These are phyloP conservation scores for Drosophila subsilvestris DNA, from an alignment of 2,888 invertebrate genomes.

Conservation along the genomic window DNA sequence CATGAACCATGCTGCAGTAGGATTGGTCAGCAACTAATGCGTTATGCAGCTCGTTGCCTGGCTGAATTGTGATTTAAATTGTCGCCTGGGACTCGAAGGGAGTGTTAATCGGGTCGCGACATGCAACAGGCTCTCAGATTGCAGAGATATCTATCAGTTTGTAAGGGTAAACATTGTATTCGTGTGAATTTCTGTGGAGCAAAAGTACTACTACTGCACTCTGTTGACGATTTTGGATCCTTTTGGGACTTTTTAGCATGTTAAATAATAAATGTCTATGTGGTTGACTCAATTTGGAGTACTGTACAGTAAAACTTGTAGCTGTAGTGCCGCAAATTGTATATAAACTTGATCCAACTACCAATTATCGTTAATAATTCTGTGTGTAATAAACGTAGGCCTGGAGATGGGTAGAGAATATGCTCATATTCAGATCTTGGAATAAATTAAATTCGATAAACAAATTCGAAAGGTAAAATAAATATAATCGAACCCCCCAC, in stretches of 20 bases:
- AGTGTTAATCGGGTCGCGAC: not conserved
- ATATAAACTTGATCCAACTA: too few species aligned
- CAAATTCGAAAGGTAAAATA: not conserved
- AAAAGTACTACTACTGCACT: not conserved
- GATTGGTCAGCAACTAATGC: conserved; percentile 4
- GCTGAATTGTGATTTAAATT: not conserved
- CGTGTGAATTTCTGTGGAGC: not conserved
- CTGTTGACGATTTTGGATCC: not conserved
- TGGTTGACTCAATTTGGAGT: too few species aligned
- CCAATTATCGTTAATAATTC: too few species aligned
- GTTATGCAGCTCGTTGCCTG: not conserved
- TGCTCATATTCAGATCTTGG: too few species aligned
- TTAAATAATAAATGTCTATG: too few species aligned
- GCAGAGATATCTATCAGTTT: not conserved
- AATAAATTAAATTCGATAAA: not conserved
- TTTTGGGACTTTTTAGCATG: too few species aligned
- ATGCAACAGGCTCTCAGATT: conserved; percentile 16
- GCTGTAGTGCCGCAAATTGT: too few species aligned
- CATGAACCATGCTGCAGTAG: conserved; percentile 12
- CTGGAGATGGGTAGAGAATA: too few species aligned
- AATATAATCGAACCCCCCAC: not conserved
- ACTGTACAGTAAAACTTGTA: too few species aligned
- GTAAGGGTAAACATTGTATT: not conserved
- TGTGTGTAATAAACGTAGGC: too few species aligned
- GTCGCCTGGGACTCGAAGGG: not conserved